A percentile compares a stretch with the other conserved stretches of the same genome.
phyloP scores from a whole-genome alignment of 2,888 invertebrate genomes.

The Noctua pronuba region DNA sequence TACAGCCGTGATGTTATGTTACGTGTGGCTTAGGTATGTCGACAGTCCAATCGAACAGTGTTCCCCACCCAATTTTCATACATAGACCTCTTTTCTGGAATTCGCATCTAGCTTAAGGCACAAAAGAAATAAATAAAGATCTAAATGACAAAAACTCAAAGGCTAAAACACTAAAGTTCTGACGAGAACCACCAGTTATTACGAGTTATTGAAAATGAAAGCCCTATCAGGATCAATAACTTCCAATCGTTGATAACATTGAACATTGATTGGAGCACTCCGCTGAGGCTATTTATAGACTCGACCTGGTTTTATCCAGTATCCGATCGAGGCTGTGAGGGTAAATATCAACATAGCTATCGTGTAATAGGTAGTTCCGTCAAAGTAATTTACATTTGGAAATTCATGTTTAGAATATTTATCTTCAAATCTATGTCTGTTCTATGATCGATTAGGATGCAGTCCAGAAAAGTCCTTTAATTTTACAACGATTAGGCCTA shows the following conservation, averaged over 20 bases:
- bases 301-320: conserved; percentile 39
- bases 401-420: background rate
- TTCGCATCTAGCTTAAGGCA: background rate
- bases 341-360: conserved; percentile 1
- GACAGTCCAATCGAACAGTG: background rate
- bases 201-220: conserved; percentile 25
- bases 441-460: background rate
- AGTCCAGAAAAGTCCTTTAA: background rate
- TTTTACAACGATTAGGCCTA: background rate
- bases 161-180: background rate
- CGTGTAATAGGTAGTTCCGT: background rate
- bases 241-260: conserved; percentile 28
- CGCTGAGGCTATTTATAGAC: conserved; percentile 52
- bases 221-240: conserved; percentile 36
- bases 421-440: background rate
- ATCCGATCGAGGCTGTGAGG: conserved; percentile 6
- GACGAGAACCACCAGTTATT: background rate
- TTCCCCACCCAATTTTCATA: background rate
- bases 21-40: too few species aligned
- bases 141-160: background rate
- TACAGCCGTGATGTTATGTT: too few species aligned
- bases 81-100: background rate
- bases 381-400: background rate
- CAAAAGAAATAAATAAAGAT: background rate
- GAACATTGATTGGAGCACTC: conserved; percentile 27